A percentile compares a stretch with the other conserved stretches of the same genome.
These are phyloP conservation scores for Rosalia funebris DNA, from an alignment of 2,888 invertebrate genomes.

Conservation along the genomic window DNA sequence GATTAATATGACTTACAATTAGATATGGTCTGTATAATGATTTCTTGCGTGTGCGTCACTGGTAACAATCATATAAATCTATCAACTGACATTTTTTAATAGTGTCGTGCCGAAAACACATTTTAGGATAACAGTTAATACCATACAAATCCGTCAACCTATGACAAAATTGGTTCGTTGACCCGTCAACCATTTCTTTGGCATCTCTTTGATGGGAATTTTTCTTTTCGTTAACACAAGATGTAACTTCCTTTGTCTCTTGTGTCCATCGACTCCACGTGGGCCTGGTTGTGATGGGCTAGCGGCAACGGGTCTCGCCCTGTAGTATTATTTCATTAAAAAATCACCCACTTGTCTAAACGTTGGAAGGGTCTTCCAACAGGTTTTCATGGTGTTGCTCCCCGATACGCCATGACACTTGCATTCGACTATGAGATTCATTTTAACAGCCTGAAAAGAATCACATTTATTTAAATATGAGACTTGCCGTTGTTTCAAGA, in stretches of 20 bases:
- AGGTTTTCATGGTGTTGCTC: slow-evolving; percentile 95
- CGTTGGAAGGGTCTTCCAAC: slow-evolving; percentile 91
- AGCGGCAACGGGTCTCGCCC: slow-evolving; percentile 77
- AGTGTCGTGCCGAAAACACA: too few species aligned
- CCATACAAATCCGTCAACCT: too few species aligned
- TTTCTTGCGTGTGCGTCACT: too few species aligned
- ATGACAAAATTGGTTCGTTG: too few species aligned
- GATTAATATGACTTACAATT: too few species aligned
- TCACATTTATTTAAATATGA: too few species aligned
- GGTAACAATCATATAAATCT: too few species aligned
- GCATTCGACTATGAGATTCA: slow-evolving; percentile 83
- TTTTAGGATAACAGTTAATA: too few species aligned
- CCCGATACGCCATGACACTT: slow-evolving; percentile 99
- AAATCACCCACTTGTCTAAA: slow-evolving; percentile 87
- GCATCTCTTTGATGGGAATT: slow-evolving; percentile 66
- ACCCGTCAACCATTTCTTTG: too few species aligned
- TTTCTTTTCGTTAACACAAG: slow-evolving; percentile 73
- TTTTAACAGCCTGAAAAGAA: slow-evolving; percentile 75
- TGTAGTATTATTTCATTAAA: slow-evolving; percentile 84
- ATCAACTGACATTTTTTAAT: too few species aligned
- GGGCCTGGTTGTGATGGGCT: slow-evolving; percentile 64
- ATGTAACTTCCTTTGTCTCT: slow-evolving; percentile 64
- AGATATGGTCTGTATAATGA: too few species aligned
- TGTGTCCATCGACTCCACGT: slow-evolving; percentile 58
- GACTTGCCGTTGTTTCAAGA: too few species aligned